phyloP scores from a whole-genome alignment of 2,113 vertebrate genomes.

The Cercopithecus mona region DNA sequence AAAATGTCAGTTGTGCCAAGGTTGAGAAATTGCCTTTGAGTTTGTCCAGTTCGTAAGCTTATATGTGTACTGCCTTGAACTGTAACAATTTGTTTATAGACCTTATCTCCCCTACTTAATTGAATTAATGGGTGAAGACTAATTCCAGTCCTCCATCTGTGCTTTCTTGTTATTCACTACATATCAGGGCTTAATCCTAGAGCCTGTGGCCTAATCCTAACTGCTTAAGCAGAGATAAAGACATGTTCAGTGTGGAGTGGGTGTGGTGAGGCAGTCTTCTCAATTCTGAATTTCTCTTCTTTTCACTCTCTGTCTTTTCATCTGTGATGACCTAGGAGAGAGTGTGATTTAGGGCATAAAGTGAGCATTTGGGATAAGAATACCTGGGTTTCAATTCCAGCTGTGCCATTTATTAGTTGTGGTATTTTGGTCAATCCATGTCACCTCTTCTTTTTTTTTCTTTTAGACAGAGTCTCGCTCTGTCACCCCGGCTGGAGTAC shows the following conservation, averaged over 20 bases:
- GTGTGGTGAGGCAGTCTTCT: not conserved
- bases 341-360: not conserved
- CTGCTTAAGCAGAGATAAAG: not conserved
- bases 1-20: not conserved
- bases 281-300: not conserved
- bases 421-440: not conserved
- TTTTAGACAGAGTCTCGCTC: not conserved
- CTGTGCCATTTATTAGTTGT: not conserved
- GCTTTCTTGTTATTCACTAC: conserved; percentile 28
- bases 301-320: not conserved
- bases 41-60: not conserved
- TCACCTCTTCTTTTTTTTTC: not conserved
- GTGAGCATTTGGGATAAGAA: not conserved
- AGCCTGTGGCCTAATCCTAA: not conserved
- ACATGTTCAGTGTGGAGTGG: not conserved
- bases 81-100: conserved; percentile 23
- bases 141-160: not conserved
- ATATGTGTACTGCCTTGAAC: not conserved
- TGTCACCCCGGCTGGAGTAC: not conserved
- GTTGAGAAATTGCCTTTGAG: not conserved
- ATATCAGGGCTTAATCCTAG: not conserved
- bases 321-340: not conserved
- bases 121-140: conserved; percentile 40
- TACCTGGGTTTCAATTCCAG: not conserved
- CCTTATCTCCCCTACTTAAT: not conserved